Evolutionary conservation across 2,797 vertebrate genomes (phyloP).

Genomic region (Zalophus californianus): DNA sequence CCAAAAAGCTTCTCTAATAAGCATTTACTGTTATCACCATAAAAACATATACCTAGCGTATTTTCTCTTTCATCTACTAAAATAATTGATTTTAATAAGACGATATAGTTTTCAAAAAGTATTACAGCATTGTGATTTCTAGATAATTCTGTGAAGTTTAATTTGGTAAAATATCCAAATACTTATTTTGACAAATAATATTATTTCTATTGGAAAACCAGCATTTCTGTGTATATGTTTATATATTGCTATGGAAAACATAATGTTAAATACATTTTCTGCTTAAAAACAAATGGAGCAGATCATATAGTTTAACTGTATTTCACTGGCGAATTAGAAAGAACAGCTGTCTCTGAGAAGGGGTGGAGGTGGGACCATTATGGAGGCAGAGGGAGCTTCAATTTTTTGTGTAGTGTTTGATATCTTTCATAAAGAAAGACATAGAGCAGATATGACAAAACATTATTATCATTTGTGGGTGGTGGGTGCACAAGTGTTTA

Average conservation of each 20-base stretch:
- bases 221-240: not conserved
- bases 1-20: not conserved
- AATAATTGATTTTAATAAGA: conserved; percentile 32
- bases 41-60: not conserved
- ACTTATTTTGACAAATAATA: conserved; percentile 40
- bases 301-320: not conserved
- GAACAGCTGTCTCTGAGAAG: not conserved
- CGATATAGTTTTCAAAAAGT: not conserved
- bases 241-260: not conserved
- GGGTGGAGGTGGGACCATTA: not conserved
- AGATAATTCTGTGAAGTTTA: conserved; percentile 35
- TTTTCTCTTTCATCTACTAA: conserved; percentile 2
- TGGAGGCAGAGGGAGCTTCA: not conserved
- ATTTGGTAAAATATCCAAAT: conserved; percentile 25
- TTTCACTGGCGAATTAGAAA: not conserved
- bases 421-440: not conserved
- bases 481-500: not conserved
- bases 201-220: conserved; percentile 1
- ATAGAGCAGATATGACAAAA: not conserved
- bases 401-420: not conserved
- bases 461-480: not conserved
- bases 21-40: not conserved
- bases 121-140: conserved; percentile 31
- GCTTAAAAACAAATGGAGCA: not conserved
- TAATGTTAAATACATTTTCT: conserved; percentile 32